Base-by-base conservation (phyloP, 2,888 invertebrate genomes). In the Chromoteleia sp. region DNA sequence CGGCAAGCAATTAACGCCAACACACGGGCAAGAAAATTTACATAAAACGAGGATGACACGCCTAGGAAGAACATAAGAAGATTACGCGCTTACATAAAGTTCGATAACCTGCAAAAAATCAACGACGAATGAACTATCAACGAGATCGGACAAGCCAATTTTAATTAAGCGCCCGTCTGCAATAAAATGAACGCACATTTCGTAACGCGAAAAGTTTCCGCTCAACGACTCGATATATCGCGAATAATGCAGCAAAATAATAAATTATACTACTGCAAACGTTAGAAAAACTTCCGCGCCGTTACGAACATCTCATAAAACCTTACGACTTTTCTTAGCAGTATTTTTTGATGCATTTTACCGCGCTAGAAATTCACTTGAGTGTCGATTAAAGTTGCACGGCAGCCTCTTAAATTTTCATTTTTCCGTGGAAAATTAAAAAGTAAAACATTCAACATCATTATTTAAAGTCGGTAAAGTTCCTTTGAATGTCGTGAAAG, bases 1-100 rank as follows among this genome's bases (percentile, higher is more conserved):
- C 36, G 30, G 71, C 17, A 15, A 78, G 74, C 75, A 78, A 82
- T 82, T 82, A 82, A 82, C 65, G 76, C 15, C 30, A 17, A 19
- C 54, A 74, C 45, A 71, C 70, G 48, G 63, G 30, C 17, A 14
- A 56, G 33, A 10, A 56, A 63, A 73, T 82, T 75, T 78, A 2
- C 82, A 78, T 78, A 36, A 67, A 73, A 65, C 17, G 43, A 41
- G 14, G 50, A 68, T 65, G 71, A 52, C 65, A 43, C 36, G 58
- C 41, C 58, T 33, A 39, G 33, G 12, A 36, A 36, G n/a, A 39
- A 12, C 29, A 7, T 65, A 65, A 56, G 50, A 65, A 58, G 58
- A 65, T 67, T 58, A 41, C 17, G 21, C 39, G 48, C 39, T 48
- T 21, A n/a, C 19, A 48, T 10, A 41, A 54, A 74, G 59, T 63